Conservation (phyloP, 2,888 invertebrate species). For the Antheraea assamensis region DNA sequence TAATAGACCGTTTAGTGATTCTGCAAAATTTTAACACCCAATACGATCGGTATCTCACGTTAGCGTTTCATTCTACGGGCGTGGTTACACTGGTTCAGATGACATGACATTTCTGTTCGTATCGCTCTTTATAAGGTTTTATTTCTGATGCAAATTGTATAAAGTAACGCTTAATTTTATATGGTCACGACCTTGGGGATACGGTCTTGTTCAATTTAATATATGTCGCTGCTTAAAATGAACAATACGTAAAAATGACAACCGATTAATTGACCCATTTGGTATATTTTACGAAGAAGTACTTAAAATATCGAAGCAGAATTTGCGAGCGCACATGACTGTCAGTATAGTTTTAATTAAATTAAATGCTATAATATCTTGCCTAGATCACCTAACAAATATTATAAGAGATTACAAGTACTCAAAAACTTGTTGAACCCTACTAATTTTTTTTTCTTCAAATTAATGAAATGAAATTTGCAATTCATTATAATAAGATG, state of each 20-base stretch:
- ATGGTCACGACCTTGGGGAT: conserved; percentile 37
- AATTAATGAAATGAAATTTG: neutral
- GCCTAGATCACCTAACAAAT: no score
- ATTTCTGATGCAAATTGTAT: conserved; percentile 47
- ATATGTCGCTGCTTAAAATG: conserved; percentile 8
- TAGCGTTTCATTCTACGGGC: conserved; percentile 46
- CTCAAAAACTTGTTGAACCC: neutral
- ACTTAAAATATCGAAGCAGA: neutral
- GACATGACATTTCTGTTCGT: conserved; percentile 37
- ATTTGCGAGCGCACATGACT: no score
- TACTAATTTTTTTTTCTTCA: neutral
- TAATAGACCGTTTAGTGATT: conserved; percentile 43
- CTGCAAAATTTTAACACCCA: conserved; percentile 40
- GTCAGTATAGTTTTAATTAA: no score
- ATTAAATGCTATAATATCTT: no score
- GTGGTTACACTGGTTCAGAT: conserved; percentile 42
- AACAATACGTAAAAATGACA: conserved; percentile 13
- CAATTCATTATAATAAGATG: neutral
- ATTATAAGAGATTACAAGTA: neutral
- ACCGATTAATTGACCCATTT: conserved; percentile 10
- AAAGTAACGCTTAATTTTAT: conserved; percentile 41
- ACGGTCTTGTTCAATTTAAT: conserved; percentile 19
- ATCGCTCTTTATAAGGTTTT: conserved; percentile 37
- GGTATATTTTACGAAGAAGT: neutral
- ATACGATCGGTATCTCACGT: conserved; percentile 47